Conservation (phyloP, 2,113 vertebrate species). For the Diphyllodes magnificus region DNA sequence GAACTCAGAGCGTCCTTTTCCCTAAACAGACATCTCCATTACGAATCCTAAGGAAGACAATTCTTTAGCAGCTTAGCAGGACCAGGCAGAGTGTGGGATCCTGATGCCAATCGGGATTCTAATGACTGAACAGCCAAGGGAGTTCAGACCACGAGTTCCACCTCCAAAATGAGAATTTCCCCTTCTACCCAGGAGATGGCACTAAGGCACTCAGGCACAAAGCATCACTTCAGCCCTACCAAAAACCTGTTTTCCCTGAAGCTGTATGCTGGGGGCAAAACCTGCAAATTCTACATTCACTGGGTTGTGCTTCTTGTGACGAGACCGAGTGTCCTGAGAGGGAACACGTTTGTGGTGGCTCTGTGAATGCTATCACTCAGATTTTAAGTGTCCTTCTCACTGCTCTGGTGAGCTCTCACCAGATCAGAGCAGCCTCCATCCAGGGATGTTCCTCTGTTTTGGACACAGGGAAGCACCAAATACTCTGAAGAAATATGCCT, state of each 20-base stretch:
- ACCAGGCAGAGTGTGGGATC: neutral
- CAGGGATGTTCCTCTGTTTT: neutral
- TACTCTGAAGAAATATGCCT: neutral
- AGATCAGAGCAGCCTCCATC: neutral
- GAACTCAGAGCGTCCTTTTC: neutral
- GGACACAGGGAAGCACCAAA: neutral
- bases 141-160: fast-evolving
- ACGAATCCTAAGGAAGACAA: neutral
- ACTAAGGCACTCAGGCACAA: neutral
- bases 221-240: neutral
- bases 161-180: neutral
- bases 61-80: neutral
- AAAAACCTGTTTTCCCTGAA: neutral
- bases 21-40: neutral
- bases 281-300: neutral
- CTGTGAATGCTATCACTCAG: neutral
- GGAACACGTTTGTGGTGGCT: neutral
- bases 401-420: neutral
- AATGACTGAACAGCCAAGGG: neutral
- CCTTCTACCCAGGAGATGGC: conserved; percentile 32
- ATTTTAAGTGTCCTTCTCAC: neutral
- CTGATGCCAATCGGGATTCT: neutral
- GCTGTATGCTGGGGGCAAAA: fast-evolving
- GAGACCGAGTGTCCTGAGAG: neutral
- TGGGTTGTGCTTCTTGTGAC: neutral